A percentile compares a stretch with the other conserved stretches of the same genome.
Conservation (phyloP, 1,140 invertebrate genomes). For the Ectropis grisescens region DNA sequence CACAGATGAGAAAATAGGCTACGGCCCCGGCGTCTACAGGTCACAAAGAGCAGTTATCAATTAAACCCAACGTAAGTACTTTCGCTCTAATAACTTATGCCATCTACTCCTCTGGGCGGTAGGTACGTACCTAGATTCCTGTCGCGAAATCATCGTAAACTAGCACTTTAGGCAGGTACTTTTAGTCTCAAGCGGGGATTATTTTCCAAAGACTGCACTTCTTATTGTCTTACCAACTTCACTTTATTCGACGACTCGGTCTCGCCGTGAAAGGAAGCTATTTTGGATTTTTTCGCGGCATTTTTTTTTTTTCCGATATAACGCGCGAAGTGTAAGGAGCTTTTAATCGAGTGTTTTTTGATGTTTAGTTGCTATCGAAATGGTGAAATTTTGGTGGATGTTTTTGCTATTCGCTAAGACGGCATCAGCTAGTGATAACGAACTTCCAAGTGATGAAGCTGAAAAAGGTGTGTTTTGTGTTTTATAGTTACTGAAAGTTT, state of each 20-base stretch:
- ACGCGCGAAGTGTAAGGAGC: background rate
- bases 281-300: conserved; percentile 31
- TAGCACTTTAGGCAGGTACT: conserved; percentile 2
- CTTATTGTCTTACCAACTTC: conserved; percentile 43
- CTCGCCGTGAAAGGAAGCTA: conserved; percentile 41
- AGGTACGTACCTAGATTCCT: conserved; percentile 9
- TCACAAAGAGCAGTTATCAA: too few relatives aligned
- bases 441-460: conserved; percentile 29
- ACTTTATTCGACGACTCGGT: conserved; percentile 49
- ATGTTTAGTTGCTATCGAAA: conserved; percentile 46
- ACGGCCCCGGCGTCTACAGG: too few relatives aligned
- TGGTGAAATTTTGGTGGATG: conserved; percentile 64
- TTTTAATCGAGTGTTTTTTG: conserved; percentile 19
- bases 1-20: too few relatives aligned
- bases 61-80: conserved; percentile 7
- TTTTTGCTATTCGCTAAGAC: conserved; percentile 55
- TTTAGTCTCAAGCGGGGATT: conserved; percentile 47
- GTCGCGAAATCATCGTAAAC: conserved; percentile 19
- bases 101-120: too few relatives aligned
- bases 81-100: conserved; percentile 42
- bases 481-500: too few relatives aligned
- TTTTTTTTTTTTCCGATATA: conserved; percentile 20
- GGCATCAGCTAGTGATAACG: conserved; percentile 50
- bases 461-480: conserved; percentile 54
- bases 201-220: conserved; percentile 56